Base-by-base conservation (phyloP, 2,113 vertebrate genomes). In the Saguinus midas region DNA sequence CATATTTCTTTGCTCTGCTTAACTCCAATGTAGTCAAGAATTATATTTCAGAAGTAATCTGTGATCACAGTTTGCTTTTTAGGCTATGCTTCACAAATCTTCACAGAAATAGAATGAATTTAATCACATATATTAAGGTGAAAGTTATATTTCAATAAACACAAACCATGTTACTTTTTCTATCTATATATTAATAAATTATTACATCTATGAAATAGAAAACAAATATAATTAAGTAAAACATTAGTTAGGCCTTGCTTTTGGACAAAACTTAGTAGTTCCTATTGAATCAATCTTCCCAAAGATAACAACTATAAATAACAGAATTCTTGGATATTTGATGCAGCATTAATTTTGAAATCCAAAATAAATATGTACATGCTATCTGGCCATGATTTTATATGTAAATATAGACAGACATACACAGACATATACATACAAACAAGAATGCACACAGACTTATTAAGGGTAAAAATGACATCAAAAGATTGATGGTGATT, bases 61-160 rank as follows among this genome's bases (percentile, higher is more conserved):
- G 86, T 87, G 66, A 95, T 84, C 8, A 66, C 64, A 57, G 17
- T 91, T 90, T 90, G 32, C 4, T 86, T 97, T 96, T 86, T 52
- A 95, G 92, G 55, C 79, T 91, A 40, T 83, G 37, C 12, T 48
- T 93, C 87, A 96, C 35, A 95, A n/a, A 93, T 90, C 64, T 96
- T 97, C 72, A 21, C 8, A 32, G 37, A 95, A 97, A 96, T 80
- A 61, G 32, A 91, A 96, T 55, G 96, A 48, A 57, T 45, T 14
- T 84, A 73, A 43, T 52, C 61, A 79, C 32, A 85, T 8, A 48
- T 20, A 94, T 55, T 35, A 95, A 81, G 96, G 86, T 4, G 3
- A 97, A 98, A 79, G 27, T 8, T 97, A 79, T 83, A 20, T 88
- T 87, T 40, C 29, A 82, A 50, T 91, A 97, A 97, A 94, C 23